Evolutionary conservation across 2,797 vertebrate genomes (phyloP).

Genomic region (Spondyliosoma cantharus): DNA sequence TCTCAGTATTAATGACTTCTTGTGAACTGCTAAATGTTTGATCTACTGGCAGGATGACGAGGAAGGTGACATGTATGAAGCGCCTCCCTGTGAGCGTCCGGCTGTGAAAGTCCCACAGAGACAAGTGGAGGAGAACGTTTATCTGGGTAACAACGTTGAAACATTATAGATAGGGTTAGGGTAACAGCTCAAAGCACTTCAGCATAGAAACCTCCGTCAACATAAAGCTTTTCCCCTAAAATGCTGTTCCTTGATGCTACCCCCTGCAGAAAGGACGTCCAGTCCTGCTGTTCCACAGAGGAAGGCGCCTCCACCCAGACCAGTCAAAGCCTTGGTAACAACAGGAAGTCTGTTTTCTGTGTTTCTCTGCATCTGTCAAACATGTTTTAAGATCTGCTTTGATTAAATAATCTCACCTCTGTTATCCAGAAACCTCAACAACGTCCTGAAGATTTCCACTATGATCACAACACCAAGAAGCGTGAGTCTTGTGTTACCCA

Average conservation of each 20-base stretch:
- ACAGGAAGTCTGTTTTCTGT: slow-evolving; percentile 8
- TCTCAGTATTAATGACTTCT: neutral
- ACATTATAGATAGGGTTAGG: neutral
- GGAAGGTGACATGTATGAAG: slow-evolving; percentile 82
- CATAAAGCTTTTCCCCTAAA: neutral
- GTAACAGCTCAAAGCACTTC: neutral
- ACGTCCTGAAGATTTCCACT: slow-evolving; percentile 50
- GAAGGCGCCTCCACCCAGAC: slow-evolving; percentile 72
- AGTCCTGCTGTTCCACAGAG: slow-evolving; percentile 63
- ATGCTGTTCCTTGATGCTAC: neutral
- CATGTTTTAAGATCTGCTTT: neutral
- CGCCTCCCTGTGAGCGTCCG: slow-evolving; percentile 80
- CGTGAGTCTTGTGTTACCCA: slow-evolving; percentile 68
- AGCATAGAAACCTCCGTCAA: neutral
- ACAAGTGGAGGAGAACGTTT: slow-evolving; percentile 78
- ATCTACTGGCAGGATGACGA: slow-evolving; percentile 76
- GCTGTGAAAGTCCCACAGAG: slow-evolving; percentile 72
- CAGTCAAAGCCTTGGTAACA: slow-evolving; percentile 60
- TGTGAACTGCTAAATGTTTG: neutral
- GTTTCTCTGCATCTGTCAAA: slow-evolving; percentile 1
- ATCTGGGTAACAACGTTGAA: slow-evolving; percentile 76
- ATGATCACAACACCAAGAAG: slow-evolving; percentile 68
- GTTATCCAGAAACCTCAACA: slow-evolving; percentile 63
- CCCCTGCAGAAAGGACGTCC: slow-evolving; percentile 68
- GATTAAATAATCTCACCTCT: slow-evolving; percentile 6